These are phyloP conservation scores for Pemphigus obesinymphae DNA, from an alignment of 1,140 invertebrate genomes.

Conservation along the genomic window DNA sequence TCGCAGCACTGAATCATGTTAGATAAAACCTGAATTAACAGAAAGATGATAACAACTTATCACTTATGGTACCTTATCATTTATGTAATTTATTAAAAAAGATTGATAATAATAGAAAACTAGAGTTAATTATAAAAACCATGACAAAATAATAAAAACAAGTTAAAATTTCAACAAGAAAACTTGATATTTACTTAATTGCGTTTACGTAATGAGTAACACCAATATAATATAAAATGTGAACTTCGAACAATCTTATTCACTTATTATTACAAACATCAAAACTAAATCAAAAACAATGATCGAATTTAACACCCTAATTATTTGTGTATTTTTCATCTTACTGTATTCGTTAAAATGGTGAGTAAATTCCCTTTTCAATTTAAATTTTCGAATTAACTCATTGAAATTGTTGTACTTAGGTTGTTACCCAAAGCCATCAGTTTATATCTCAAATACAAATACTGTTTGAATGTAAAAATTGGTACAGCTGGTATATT, in stretches of 20 bases:
- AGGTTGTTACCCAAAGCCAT: constrained; percentile 33
- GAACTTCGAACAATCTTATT: background rate
- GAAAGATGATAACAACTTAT: too few relatives aligned
- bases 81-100: too few relatives aligned
- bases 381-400: background rate
- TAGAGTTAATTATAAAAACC: too few relatives aligned
- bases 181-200: too few relatives aligned
- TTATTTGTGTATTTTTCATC: background rate
- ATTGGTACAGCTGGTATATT: constrained; percentile 30
- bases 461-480: constrained; percentile 21
- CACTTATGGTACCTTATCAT: too few relatives aligned
- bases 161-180: too few relatives aligned
- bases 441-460: constrained; percentile 29
- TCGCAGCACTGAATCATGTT: too few relatives aligned
- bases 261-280: background rate
- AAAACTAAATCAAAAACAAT: constrained; percentile 4
- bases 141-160: too few relatives aligned
- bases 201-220: too few relatives aligned
- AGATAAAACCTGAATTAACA: too few relatives aligned
- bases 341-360: constrained; percentile 28
- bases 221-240: background rate
- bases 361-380: background rate
- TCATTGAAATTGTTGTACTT: background rate
- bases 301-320: constrained; percentile 13
- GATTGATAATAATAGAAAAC: too few relatives aligned